Percentiles rank a stretch among this genome's conserved stretches.
Evolutionary conservation across 2,888 invertebrate species (phyloP).

Genomic region (Lydus trimaculatus): DNA sequence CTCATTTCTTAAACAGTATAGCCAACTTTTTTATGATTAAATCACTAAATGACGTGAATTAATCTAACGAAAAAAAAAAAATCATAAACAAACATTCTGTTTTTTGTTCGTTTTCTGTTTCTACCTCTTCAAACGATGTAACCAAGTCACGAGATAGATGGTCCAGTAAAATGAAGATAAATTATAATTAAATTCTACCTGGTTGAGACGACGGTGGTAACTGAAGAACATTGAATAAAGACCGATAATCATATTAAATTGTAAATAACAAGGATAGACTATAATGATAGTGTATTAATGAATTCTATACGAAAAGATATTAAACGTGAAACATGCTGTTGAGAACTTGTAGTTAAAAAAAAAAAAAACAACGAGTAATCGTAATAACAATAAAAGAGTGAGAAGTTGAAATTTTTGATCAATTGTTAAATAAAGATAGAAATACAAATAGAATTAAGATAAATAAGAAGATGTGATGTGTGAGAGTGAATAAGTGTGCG

Average conservation of each 20-base stretch:
- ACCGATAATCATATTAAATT: neutral
- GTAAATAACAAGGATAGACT: neutral
- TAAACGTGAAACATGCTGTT: slow-evolving; percentile 11
- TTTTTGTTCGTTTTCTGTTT: neutral
- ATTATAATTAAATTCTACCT: slow-evolving; percentile 49
- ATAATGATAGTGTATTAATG: slow-evolving; percentile 1
- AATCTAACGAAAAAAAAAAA: neutral
- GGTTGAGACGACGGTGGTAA: slow-evolving; percentile 12
- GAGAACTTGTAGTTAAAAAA: slow-evolving; percentile 15
- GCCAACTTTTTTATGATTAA: neutral
- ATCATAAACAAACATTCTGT: neutral
- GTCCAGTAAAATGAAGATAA: slow-evolving; percentile 44
- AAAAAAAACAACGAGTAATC: neutral
- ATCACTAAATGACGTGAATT: neutral
- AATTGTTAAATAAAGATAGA: slow-evolving; percentile 38
- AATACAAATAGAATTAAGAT: slow-evolving; percentile 14
- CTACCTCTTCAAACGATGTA: neutral
- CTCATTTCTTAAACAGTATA: too few species aligned
- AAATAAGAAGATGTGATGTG: neutral
- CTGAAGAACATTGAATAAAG: slow-evolving; percentile 19
- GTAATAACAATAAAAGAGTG: neutral
- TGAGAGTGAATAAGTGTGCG: slow-evolving; percentile 27
- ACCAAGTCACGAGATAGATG: slow-evolving; percentile 28
- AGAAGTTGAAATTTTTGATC: slow-evolving; percentile 23
- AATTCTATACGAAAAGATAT: neutral